Conservation (phyloP, 2,113 vertebrate genomes). For the Narcine bancroftii region DNA sequence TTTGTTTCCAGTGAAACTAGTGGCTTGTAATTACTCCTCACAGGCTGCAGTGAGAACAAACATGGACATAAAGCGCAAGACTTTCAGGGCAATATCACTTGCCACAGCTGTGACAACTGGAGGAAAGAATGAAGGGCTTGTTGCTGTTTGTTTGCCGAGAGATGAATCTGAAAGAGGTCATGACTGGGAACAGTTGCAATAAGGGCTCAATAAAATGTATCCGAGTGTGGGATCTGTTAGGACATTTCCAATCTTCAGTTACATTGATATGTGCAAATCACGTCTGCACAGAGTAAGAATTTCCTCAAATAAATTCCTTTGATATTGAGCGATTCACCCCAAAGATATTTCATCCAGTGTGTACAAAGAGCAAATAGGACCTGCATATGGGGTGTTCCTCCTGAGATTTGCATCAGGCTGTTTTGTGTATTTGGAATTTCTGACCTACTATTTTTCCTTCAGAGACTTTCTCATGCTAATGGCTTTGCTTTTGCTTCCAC, state of each 20-base stretch:
- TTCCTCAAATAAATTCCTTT: conserved; percentile 45
- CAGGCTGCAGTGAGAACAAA: conserved; percentile 79
- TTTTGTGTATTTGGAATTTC: conserved; percentile 47
- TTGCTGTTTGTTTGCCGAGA: conserved; percentile 76
- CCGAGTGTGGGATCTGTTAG: conserved; percentile 41
- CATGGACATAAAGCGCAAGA: conserved; percentile 69
- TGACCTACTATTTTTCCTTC: conserved; percentile 44
- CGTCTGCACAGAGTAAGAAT: conserved; percentile 38
- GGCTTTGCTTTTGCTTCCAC: background rate
- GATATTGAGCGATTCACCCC: conserved; percentile 40
- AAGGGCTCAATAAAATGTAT: conserved; percentile 56
- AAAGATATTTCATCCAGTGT: conserved; percentile 14
- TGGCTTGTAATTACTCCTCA: conserved; percentile 66
- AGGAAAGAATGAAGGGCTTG: conserved; percentile 60
- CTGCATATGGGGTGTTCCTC: conserved; percentile 36
- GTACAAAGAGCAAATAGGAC: conserved; percentile 21
- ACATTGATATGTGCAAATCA: conserved; percentile 52
- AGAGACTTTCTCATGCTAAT: conserved; percentile 42
- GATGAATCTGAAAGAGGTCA: conserved; percentile 75
- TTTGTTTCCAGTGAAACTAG: background rate
- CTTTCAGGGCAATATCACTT: conserved; percentile 63
- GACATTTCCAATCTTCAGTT: conserved; percentile 19
- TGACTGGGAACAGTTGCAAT: conserved; percentile 65
- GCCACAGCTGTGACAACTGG: conserved; percentile 70
- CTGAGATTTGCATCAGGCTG: conserved; percentile 44